Percentiles rank a stretch among this genome's conserved stretches.
Evolutionary conservation across 2,797 vertebrate species (phyloP).

Genomic region (Buphagus erythrorhynchus): DNA sequence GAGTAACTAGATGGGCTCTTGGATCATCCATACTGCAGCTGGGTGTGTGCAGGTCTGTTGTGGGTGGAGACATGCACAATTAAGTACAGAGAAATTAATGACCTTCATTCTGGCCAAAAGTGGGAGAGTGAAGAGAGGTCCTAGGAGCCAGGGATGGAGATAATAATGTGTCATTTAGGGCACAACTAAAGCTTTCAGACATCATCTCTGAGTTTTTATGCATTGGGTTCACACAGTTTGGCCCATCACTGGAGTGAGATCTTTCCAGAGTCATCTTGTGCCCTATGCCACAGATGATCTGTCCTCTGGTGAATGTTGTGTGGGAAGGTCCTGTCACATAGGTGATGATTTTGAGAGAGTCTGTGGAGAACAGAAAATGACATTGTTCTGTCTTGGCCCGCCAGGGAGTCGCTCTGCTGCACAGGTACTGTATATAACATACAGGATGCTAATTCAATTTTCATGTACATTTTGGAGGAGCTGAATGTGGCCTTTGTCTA

Average conservation of each 20-base stretch:
- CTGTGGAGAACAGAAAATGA: background rate
- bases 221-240: background rate
- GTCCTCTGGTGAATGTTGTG: background rate
- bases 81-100: background rate
- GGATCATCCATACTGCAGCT: rapidly evolving
- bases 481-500: conserved; percentile 72
- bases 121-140: background rate
- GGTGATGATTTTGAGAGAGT: background rate
- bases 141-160: background rate
- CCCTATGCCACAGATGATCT: background rate
- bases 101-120: background rate
- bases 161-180: background rate
- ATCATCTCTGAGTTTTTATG: background rate
- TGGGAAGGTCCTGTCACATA: background rate
- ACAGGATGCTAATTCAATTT: conserved; percentile 3
- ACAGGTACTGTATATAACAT: conserved; percentile 38
- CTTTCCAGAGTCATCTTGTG: background rate
- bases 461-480: conserved; percentile 31
- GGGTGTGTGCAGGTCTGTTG: background rate
- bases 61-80: rapidly evolving
- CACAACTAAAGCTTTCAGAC: background rate
- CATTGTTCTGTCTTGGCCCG: background rate
- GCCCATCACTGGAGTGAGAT: rapidly evolving
- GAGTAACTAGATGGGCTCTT: background rate
- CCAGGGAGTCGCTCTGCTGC: background rate